Conservation (phyloP, 2,113 vertebrate genomes). For the Passer domesticus region DNA sequence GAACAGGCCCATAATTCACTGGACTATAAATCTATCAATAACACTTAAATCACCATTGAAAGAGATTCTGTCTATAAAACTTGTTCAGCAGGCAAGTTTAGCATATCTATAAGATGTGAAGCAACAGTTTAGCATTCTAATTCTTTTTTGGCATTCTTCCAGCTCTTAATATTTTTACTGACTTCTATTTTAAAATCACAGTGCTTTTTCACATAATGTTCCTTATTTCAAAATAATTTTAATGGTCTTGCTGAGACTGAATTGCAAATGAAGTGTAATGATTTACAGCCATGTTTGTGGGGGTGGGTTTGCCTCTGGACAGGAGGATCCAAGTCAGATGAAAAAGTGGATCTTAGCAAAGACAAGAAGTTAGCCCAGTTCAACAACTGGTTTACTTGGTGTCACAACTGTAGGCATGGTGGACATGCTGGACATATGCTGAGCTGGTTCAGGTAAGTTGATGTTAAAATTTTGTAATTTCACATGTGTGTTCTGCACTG, state of each 20-base stretch:
- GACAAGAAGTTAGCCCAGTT: conserved; percentile 98
- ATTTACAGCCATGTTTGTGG: background rate
- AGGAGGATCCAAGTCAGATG: conserved; percentile 93
- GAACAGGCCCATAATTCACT: background rate
- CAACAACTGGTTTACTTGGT: conserved; percentile 99
- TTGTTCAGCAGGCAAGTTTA: background rate
- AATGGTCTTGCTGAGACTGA: background rate
- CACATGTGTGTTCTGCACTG: background rate
- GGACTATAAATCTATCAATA: background rate
- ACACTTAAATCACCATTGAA: background rate
- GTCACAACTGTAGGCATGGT: conserved; percentile 97
- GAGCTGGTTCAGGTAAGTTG: conserved; percentile 94
- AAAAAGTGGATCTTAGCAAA: conserved; percentile 93
- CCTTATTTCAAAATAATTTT: background rate
- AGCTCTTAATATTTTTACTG: background rate
- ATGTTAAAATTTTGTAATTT: background rate
- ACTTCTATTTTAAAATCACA: background rate
- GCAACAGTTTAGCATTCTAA: background rate
- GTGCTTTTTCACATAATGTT: background rate
- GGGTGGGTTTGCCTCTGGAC: conserved; percentile 31
- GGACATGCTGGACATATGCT: conserved; percentile 98
- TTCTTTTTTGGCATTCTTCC: background rate
- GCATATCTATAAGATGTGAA: background rate
- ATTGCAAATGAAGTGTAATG: background rate
- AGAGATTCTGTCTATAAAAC: background rate